Conservation (phyloP, 1,140 invertebrate species). For the Drosophila quadrilineata region DNA sequence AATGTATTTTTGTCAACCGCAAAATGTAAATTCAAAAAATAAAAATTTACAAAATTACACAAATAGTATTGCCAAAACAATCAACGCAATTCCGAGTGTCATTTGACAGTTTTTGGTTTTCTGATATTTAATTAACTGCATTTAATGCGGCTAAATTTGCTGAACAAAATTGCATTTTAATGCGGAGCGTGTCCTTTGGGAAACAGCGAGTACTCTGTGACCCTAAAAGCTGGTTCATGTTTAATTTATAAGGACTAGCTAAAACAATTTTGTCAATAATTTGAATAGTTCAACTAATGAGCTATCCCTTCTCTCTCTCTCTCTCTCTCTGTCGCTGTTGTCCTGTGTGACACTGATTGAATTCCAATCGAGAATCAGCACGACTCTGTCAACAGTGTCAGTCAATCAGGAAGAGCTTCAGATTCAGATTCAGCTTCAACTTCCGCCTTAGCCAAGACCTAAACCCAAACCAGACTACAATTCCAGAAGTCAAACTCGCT, state of each 20-base stretch:
- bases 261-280: conserved; percentile 45
- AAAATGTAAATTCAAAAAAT: conserved; percentile 24
- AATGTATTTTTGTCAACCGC: conserved; percentile 16
- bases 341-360: conserved; percentile 65
- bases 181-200: conserved; percentile 12
- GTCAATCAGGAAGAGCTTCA: conserved; percentile 29
- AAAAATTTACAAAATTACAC: conserved; percentile 4
- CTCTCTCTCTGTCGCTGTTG: too few relatives aligned
- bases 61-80: background rate
- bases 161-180: conserved; percentile 44
- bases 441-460: background rate
- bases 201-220: background rate
- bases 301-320: conserved; percentile 38
- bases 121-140: conserved; percentile 41
- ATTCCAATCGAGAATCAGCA: conserved; percentile 53
- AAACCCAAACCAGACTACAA: background rate
- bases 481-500: conserved; percentile 16
- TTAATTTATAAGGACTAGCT: conserved; percentile 36
- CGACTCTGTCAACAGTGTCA: conserved; percentile 27
- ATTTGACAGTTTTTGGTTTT: conserved; percentile 3
- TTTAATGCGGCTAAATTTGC: conserved; percentile 11
- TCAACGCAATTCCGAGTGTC: background rate
- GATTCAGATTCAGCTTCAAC: conserved; percentile 35
- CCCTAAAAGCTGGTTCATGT: conserved; percentile 11
- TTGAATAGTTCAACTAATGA: conserved; percentile 64